A percentile compares a stretch with the other conserved stretches of the same genome.
Evolutionary conservation across 1,140 invertebrate species (phyloP).

Genomic region (Megalonaias nervosa): DNA sequence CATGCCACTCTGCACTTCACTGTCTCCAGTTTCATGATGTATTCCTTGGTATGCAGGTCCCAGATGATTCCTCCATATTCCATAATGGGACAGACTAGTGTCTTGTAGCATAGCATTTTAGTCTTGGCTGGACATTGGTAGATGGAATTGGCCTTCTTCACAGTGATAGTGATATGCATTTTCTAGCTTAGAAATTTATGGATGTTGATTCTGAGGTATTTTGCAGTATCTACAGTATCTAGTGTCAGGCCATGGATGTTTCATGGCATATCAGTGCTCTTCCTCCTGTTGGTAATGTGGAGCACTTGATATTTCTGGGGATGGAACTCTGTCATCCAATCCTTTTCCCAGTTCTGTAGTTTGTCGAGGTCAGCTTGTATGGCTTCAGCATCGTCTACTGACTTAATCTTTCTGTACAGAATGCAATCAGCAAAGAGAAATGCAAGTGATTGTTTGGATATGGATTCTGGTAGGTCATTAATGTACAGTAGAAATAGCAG

Average conservation of each 20-base stretch:
- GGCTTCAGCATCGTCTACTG: neutral
- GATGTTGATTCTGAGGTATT: constrained; percentile 28
- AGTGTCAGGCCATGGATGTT: constrained; percentile 28
- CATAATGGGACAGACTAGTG: neutral
- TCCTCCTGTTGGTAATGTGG: constrained; percentile 28
- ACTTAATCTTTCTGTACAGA: neutral
- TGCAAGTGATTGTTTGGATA: neutral
- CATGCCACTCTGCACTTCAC: neutral
- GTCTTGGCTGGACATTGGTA: neutral
- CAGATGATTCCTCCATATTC: neutral
- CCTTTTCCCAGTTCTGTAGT: constrained; percentile 24
- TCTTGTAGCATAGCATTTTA: constrained; percentile 17
- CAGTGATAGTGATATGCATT: constrained; percentile 20
- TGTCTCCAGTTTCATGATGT: neutral
- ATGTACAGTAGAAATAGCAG: neutral
- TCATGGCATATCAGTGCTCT: neutral
- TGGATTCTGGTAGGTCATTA: neutral
- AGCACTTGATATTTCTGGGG: constrained; percentile 31
- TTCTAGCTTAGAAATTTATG: constrained; percentile 31
- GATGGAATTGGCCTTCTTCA: constrained; percentile 11
- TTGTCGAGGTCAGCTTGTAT: constrained; percentile 26
- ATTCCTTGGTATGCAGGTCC: neutral
- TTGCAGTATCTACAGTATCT: constrained; percentile 29
- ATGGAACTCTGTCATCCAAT: constrained; percentile 35
- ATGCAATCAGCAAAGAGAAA: neutral